Evolutionary conservation across 2,888 invertebrate species (phyloP).

Genomic region (Myopa tessellatipennis): DNA sequence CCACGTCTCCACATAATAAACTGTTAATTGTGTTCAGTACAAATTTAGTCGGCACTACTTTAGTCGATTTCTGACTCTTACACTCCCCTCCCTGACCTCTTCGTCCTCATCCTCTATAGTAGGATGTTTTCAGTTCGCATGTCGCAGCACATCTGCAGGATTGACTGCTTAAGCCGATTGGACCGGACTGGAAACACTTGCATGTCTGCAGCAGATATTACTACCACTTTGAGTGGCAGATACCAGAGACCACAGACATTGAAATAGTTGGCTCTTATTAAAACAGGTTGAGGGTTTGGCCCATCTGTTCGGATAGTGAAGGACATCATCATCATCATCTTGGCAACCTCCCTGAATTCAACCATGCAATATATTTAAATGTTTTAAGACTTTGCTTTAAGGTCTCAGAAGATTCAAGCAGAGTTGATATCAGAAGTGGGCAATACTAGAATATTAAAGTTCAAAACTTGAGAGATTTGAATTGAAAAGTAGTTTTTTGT

Average conservation of each 20-base stretch:
- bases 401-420: neutral
- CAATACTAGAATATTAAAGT: no score
- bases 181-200: neutral
- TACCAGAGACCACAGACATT: no score
- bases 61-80: neutral
- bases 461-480: neutral
- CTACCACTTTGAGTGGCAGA: no score
- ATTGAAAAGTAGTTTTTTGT: no score
- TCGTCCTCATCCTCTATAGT: neutral
- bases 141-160: neutral
- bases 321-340: no score
- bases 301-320: no score
- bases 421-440: neutral
- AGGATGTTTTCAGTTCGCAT: neutral
- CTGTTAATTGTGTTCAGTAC: slow-evolving; percentile 24
- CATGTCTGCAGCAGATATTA: slow-evolving; percentile 18
- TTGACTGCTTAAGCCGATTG: neutral
- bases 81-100: neutral
- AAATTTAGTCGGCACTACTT: neutral
- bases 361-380: no score
- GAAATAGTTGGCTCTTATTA: no score
- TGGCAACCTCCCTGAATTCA: no score
- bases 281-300: no score
- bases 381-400: no score
- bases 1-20: slow-evolving; percentile 15